Evolutionary conservation across 1,140 invertebrate species (phyloP).

Genomic region (Drosophila rhopaloa): DNA sequence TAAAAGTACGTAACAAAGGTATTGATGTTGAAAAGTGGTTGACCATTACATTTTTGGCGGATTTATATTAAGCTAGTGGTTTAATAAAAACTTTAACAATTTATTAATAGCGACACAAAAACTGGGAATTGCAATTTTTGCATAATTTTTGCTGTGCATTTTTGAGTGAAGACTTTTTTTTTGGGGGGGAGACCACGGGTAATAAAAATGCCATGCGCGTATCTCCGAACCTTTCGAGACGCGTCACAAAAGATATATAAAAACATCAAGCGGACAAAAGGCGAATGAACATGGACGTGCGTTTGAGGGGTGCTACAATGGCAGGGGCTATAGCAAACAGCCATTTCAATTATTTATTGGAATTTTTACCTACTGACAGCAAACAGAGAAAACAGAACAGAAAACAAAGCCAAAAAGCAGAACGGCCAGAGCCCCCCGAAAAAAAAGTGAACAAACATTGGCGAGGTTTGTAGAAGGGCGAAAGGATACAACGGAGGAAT

Average conservation of each 20-base stretch:
- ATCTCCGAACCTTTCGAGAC: slow-evolving; percentile 9
- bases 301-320: not conserved
- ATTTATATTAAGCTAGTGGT: not conserved
- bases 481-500: slow-evolving; percentile 18
- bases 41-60: not conserved
- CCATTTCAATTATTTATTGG: slow-evolving; percentile 82
- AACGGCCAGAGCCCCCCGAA: slow-evolving; percentile 38
- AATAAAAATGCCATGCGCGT: slow-evolving; percentile 63
- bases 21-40: not conserved
- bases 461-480: not conserved
- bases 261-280: slow-evolving; percentile 59
- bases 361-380: slow-evolving; percentile 82
- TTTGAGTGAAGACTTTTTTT: slow-evolving; percentile 9
- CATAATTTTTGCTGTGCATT: slow-evolving; percentile 31
- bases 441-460: slow-evolving; percentile 16
- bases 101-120: slow-evolving; percentile 40
- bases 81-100: slow-evolving; percentile 16
- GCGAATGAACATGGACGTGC: slow-evolving; percentile 8
- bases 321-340: slow-evolving; percentile 57
- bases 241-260: slow-evolving; percentile 52
- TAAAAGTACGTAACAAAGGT: slow-evolving; percentile 29
- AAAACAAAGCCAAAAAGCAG: slow-evolving; percentile 33
- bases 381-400: slow-evolving; percentile 70
- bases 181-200: slow-evolving; percentile 11
- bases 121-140: slow-evolving; percentile 37